A percentile compares a stretch with the other conserved stretches of the same genome.
Conservation (phyloP, 2,113 vertebrate species). For the Amblyornis subalaris region DNA sequence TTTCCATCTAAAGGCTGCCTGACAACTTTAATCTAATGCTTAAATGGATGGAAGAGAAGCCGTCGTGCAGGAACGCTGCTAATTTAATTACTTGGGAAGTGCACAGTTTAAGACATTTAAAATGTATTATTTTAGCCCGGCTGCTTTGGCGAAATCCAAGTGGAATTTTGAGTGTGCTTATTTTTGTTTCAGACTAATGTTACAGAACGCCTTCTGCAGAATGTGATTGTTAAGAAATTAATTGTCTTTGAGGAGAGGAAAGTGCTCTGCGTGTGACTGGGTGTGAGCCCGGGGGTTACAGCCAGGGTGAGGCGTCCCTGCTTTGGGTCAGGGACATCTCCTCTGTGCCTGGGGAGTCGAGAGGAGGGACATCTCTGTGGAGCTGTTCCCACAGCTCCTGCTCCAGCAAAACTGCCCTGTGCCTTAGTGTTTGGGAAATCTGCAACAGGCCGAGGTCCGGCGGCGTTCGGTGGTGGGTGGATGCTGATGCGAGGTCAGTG, state of each 20-base stretch:
- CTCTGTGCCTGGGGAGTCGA: background rate
- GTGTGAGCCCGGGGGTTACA: background rate
- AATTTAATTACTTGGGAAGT: slow-evolving; percentile 11
- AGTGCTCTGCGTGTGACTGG: fast-evolving
- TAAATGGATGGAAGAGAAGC: background rate
- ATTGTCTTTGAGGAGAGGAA: background rate
- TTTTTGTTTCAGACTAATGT: background rate
- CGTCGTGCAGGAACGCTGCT: background rate
- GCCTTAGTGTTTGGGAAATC: background rate
- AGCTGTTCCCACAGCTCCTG: background rate
- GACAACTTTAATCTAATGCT: background rate
- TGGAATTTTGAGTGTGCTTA: background rate
- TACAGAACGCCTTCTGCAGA: background rate
- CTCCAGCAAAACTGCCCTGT: background rate
- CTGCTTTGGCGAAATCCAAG: background rate
- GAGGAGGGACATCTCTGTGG: fast-evolving
- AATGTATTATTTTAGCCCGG: slow-evolving; percentile 10
- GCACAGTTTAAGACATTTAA: background rate
- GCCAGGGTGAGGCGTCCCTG: background rate
- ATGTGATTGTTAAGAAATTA: background rate
- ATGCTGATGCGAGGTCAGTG: fast-evolving
- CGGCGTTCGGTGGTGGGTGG: fast-evolving
- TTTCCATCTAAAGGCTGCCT: background rate
- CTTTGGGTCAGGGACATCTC: background rate
- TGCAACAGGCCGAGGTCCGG: fast-evolving